Evolutionary conservation across 2,797 vertebrate species (phyloP), one percentile per base, ranked within the genome.

Genomic region (Aselliscus stoliczkanus): DNA sequence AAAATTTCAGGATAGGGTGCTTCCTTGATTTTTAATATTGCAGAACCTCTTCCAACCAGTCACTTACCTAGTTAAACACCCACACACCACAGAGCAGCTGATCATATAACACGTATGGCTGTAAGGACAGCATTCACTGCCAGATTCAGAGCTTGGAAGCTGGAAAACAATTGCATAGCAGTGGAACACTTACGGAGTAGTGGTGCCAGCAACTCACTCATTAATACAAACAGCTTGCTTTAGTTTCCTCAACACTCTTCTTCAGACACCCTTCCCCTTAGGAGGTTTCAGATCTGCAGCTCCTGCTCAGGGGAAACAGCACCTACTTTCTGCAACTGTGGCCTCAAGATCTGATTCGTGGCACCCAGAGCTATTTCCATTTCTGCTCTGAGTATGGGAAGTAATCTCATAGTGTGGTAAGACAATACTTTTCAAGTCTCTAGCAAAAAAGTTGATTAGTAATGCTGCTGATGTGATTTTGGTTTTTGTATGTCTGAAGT

Each of bases 181-280:
- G 96, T 67, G 98, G 93, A 97, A 95, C 88, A 58, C 89, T 86
- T 23, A 56, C 69, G 6, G 77, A 89, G 92, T 37, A 47, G 81
- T 52, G 86, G 93, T 97, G 97, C 97, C 96, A 96, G 96, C 96
- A 97, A 94, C 94, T 96, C 81, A 60, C 96, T 95, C 96, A 76
- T 97, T 97, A 97, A 83, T 42, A 69, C 84, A 31, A 82, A 84
- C 96, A 96, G 97, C 97, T 97, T 89, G 97, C 96, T 54, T 83
- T 90, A 94, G 96, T 88, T 96, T 96, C 97, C 97, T 86, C 96
- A 83, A 21, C 96, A 64, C 93, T 84, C 47, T 72, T 92, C 93
- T 95, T 94, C 97, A 97, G 96, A 95, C 97, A 97, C 98, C 97
- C 97, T 98, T 96, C 98, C 98, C 98, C 97, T 83, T 64, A 85